A percentile compares a stretch with the other conserved stretches of the same genome.
Conservation (phyloP, 2,113 vertebrate species). For the Phrynosoma blainvillii region DNA sequence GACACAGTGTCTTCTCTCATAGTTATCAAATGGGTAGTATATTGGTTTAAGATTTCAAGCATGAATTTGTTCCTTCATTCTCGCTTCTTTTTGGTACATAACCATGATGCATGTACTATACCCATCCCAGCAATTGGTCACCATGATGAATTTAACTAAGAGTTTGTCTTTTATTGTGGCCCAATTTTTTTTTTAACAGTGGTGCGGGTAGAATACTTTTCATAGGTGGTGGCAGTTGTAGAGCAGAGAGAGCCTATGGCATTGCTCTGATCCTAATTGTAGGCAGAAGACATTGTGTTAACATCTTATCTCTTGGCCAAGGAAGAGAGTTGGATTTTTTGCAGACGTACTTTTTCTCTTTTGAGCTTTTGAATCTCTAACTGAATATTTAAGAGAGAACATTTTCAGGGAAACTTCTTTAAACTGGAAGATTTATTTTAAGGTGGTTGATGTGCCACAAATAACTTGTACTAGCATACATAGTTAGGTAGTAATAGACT, state of each 20-base stretch:
- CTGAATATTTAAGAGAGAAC: not conserved
- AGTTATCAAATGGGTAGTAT: no score
- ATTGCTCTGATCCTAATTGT: not conserved
- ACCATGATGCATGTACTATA: no score
- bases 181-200: not conserved
- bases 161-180: not conserved
- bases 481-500: not conserved
- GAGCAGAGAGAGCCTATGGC: not conserved
- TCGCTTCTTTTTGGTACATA: no score
- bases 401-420: not conserved
- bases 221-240: not conserved
- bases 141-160: not conserved
- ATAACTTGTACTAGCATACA: not conserved
- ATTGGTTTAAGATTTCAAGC: no score
- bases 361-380: not conserved
- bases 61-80: no score
- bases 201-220: not conserved
- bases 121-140: no score
- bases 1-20: no score
- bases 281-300: not conserved
- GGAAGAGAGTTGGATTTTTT: no score
- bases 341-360: not conserved
- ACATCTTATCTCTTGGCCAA: not conserved
- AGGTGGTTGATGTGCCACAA: not conserved
- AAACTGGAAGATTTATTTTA: not conserved